A percentile compares a stretch with the other conserved stretches of the same genome.
Evolutionary conservation across 2,113 vertebrate genomes (phyloP).

Genomic region (Callaeas wilsoni): DNA sequence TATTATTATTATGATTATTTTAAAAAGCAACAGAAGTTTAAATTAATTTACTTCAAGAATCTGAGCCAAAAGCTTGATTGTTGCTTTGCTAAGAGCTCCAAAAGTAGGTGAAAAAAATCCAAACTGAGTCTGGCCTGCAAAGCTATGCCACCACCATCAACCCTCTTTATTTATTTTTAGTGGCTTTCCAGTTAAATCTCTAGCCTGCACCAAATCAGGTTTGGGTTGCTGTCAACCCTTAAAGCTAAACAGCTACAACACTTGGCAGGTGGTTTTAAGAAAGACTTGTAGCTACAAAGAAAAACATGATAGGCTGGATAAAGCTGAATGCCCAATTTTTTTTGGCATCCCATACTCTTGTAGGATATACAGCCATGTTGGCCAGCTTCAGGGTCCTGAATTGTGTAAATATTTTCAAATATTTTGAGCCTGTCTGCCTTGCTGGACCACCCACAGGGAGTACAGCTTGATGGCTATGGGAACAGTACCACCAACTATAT

Average conservation of each 20-base stretch:
- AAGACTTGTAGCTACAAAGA: background rate
- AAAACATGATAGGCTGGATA: background rate
- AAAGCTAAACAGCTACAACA: background rate
- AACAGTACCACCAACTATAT: background rate
- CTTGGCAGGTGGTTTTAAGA: background rate
- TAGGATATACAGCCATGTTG: background rate
- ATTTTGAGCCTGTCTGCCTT: background rate
- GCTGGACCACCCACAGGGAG: background rate
- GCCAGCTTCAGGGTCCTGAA: background rate
- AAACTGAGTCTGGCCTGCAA: background rate
- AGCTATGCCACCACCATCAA: background rate
- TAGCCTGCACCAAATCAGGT: background rate
- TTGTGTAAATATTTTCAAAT: background rate
- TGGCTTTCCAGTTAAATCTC: background rate
- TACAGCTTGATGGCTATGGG: background rate
- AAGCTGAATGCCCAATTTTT: background rate
- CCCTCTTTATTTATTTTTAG: background rate
- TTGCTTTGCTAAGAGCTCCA: background rate
- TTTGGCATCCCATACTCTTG: background rate
- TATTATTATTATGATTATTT: background rate
- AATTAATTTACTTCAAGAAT: background rate
- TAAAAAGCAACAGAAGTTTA: background rate
- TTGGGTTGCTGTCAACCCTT: background rate
- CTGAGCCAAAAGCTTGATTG: background rate
- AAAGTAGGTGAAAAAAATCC: background rate